These are phyloP conservation scores for Hyposoter didymator DNA, from an alignment of 2,888 invertebrate species.

Conservation along the genomic window DNA sequence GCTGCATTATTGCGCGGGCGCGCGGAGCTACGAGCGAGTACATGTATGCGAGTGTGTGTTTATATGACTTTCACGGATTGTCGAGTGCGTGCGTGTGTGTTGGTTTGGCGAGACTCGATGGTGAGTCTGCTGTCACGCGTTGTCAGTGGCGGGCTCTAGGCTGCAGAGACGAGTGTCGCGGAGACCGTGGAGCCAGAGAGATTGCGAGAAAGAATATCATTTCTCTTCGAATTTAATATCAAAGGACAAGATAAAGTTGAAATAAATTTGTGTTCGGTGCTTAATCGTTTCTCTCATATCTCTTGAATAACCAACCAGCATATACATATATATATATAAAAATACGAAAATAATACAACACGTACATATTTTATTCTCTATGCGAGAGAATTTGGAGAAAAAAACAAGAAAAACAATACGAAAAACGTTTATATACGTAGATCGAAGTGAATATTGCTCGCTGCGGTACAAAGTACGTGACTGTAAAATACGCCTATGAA, in stretches of 20 bases:
- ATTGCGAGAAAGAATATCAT: constrained; percentile 4
- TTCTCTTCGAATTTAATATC: constrained; percentile 16
- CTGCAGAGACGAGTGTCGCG: constrained; percentile 39
- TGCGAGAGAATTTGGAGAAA: not conserved
- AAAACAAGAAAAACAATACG: not conserved
- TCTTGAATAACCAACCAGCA: not conserved
- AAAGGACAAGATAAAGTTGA: not conserved
- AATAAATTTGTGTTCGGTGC: constrained; percentile 15
- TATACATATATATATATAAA: not conserved
- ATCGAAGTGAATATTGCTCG: constrained; percentile 12
- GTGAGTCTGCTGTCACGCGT: constrained; percentile 48
- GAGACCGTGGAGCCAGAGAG: not conserved
- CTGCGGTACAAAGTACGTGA: constrained; percentile 6
- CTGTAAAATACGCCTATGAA: constrained; percentile 24
- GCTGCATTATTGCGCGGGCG: constrained; percentile 13
- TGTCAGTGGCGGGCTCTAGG: constrained; percentile 51
- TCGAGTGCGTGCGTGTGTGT: constrained; percentile 8
- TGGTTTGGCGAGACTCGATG: constrained; percentile 21
- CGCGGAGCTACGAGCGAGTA: not conserved
- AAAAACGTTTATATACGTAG: constrained; percentile 12
- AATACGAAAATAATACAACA: not conserved
- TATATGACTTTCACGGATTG: constrained; percentile 6
- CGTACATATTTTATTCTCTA: not conserved
- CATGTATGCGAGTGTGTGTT: constrained; percentile 14
- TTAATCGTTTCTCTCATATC: constrained; percentile 3